These are phyloP conservation scores for Heteropelma amictum DNA, from an alignment of 2,888 invertebrate species.

Conservation along the genomic window DNA sequence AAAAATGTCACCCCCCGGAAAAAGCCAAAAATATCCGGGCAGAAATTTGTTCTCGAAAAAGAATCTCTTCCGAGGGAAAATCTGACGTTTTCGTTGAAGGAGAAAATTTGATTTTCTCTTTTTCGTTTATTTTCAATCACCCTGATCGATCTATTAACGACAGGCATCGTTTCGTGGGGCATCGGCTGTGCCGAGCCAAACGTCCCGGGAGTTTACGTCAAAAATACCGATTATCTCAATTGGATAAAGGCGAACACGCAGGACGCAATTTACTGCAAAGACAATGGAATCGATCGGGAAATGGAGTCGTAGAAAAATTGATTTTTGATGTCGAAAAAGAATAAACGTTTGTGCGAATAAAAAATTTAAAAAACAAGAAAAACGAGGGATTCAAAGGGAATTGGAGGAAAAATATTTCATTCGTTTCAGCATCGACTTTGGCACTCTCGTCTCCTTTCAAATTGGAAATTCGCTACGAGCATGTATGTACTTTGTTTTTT, in stretches of 20 bases:
- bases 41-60: no score
- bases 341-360: background rate
- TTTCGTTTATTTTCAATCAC: background rate
- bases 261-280: conserved; percentile 69
- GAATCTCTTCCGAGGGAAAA: no score
- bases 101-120: background rate
- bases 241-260: conserved; percentile 72
- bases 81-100: no score
- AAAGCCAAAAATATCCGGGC: no score
- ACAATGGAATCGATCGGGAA: conserved; percentile 41
- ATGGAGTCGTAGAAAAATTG: background rate
- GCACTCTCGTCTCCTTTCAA: no score
- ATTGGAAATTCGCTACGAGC: no score
- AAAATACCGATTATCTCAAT: conserved; percentile 65
- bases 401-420: no score
- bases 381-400: no score
- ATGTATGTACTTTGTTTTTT: no score
- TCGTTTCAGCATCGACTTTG: no score
- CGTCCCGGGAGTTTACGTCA: conserved; percentile 78
- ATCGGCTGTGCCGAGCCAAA: conserved; percentile 82
- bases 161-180: conserved; percentile 84
- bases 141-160: background rate
- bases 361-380: no score
- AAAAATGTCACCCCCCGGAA: no score
- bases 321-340: background rate